Evolutionary conservation across 2,888 invertebrate genomes (phyloP), one percentile per base, ranked within the genome.

Genomic region (Acleris laterana): DNA sequence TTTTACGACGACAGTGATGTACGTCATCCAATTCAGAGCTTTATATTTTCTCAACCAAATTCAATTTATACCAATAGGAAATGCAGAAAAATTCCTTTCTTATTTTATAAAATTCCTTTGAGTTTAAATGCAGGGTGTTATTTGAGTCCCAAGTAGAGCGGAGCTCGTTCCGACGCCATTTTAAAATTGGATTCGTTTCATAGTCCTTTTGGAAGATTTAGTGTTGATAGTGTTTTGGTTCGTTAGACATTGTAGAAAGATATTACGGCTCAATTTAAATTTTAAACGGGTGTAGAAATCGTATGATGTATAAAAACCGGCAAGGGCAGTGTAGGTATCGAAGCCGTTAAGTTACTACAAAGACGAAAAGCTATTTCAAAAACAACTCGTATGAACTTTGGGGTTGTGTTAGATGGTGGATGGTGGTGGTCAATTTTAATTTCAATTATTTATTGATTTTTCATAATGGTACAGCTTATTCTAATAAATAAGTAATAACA

Each of bases 151-250:
- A 81, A 82, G 74, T 59, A 75, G 81, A 83, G 74, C 71, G 16
- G 2, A 71, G 72, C 77, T 74, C 76, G 69, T 77, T 79, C 74
- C 68, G 51, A 61, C 73, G 71, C 79, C 81, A 78, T 84, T 81
- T 84, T 82, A 75, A 85, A 86, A 87, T 86, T 85, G 82, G 81
- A 81, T 81, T 79, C 80, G 74, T 75, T 82, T 79, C 72, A 74
- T 73, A 72, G 71, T 74, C 74, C 74, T 78, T 79, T 78, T 77
- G 73, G 72, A 76, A 68, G 81, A 84, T 86, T 82, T 80, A 78
- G 78, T 83, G 82, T 63, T 70, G 69, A 70, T 70, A 70, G 49
- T 42, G 16, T 51, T 50, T 60, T n/a, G 50, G 59, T 50, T 51
- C 70, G 58, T 70, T 70, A 66, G 50, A 52, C 55, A n/a, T 3